phyloP scores from a whole-genome alignment of 2,797 vertebrate genomes.

The Acipenser ruthenus region DNA sequence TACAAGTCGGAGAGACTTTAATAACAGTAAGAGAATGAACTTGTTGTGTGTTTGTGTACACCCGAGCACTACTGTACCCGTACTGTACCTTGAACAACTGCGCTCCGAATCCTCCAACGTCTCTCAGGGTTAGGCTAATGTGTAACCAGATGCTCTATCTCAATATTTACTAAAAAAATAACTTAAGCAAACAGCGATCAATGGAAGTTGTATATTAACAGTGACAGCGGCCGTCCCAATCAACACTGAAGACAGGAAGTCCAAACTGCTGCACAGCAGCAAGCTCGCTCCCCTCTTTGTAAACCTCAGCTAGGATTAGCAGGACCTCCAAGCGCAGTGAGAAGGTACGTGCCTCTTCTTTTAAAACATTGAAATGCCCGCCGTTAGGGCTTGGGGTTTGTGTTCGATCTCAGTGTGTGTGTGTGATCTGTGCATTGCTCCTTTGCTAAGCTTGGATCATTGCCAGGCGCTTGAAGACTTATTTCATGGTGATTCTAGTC shows the following conservation, averaged over 20 bases:
- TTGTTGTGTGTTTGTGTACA: neutral
- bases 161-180: slow-evolving; percentile 66
- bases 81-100: no score
- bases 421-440: neutral
- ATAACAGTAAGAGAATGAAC: no score
- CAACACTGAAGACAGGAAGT: slow-evolving; percentile 40
- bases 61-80: neutral
- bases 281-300: slow-evolving; percentile 39
- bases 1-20: no score
- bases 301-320: slow-evolving; percentile 42
- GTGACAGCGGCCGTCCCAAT: slow-evolving; percentile 49
- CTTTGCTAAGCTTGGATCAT: neutral
- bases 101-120: neutral
- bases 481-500: neutral
- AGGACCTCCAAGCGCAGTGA: slow-evolving; percentile 24
- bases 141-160: slow-evolving; percentile 47
- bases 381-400: neutral
- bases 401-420: no score
- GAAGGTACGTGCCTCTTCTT: slow-evolving; percentile 44
- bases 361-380: neutral
- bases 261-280: slow-evolving; percentile 42
- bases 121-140: slow-evolving; percentile 25
- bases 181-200: slow-evolving; percentile 54
- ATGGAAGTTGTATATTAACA: slow-evolving; percentile 68
- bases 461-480: neutral